Evolutionary conservation across 2,888 invertebrate species (phyloP), one percentile per base, ranked within the genome.

Genomic region (Drosophila algonquin): DNA sequence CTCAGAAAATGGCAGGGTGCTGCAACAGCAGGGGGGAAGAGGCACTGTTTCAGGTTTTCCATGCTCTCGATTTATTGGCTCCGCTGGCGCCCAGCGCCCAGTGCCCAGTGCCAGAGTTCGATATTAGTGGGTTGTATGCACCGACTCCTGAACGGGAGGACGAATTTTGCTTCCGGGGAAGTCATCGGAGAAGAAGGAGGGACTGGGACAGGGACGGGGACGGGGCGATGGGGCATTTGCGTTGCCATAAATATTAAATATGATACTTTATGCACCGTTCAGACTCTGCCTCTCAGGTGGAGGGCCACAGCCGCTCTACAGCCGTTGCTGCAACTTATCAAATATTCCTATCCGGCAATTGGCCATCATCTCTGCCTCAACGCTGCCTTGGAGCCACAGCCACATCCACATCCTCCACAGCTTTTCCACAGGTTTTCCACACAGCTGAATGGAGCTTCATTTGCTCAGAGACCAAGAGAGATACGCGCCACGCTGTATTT

Each of bases 211-310:
- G 40, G 14, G 52, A 52, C 45, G 51, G 30, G 46, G 40, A n/a
- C 12, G 16, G 47, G 40, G 46, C 75, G 65, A 68, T 73, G 80
- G 74, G 73, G 76, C 75, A 40, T 40, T 40, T 40, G 40, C 40
- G 14, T 40, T 63, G 65, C 79, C 79, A 90, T 90, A 90, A 90
- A 90, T 90, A 87, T 90, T 88, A 90, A 88, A 90, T 90, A 79
- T 84, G 85, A 90, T 90, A 90, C 81, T 77, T 82, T 83, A 83
- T 81, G 75, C 79, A 79, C 75, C 71, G 57, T 40, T 40, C 14
- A 14, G 62, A 71, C 69, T 67, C 67, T 60, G 70, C 65, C 68
- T 67, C 69, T 68, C 53, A 68, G 52, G 40, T 32, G 47, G 69
- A 54, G 45, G 40, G 32, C 21, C 40, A 12, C 4, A 32, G 32